Base-by-base conservation (phyloP, 2,888 invertebrate genomes). In the Polyommatus icarus region DNA sequence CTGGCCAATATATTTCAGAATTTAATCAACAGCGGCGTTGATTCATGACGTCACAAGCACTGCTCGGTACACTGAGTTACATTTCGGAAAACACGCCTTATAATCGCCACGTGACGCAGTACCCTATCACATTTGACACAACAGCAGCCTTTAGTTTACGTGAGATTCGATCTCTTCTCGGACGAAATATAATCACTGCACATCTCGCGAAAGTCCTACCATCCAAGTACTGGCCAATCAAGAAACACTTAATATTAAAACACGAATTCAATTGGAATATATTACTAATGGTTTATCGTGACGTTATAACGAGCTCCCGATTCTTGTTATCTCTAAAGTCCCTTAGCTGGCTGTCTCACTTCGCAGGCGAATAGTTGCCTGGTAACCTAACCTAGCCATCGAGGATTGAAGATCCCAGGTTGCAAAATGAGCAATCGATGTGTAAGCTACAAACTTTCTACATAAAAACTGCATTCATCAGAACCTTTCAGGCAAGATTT, bases 171-270 rank as follows among this genome's bases (percentile, higher is more conserved):
- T 83, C 83, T 83, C 84, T 79, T 78, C 78, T 76, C 73, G 84
- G 84, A 84, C 83, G 82, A 80, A 81, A 80, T 78, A 81, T 82
- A 36, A 83, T 84, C 82, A 83, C 82, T 81, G 80, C 83, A 83
- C 82, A 81, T 80, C 82, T 75, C 78, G 79, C 79, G 76, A 78
- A 81, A 79, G 79, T 80, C 82, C 83, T 85, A 83, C 85, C 83
- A 85, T 84, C 81, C 81, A 82, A 89, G 88, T 89, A 89, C 89
- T 90, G 89, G 87, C 89, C 88, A 88, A 89, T 87, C 71, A 80
- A 79, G 76, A 80, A 78, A 73, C 20, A 54, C 77, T 54, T 77
- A 72, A 77, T 18, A 15, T 15, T 77, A 77, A 71, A 77, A 15
- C 57, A 20, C 32, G n/a, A 71, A 54, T 24, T 57, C 18, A 36